Conservation (phyloP, 2,888 invertebrate genomes). For the Neoascia interrupta region DNA sequence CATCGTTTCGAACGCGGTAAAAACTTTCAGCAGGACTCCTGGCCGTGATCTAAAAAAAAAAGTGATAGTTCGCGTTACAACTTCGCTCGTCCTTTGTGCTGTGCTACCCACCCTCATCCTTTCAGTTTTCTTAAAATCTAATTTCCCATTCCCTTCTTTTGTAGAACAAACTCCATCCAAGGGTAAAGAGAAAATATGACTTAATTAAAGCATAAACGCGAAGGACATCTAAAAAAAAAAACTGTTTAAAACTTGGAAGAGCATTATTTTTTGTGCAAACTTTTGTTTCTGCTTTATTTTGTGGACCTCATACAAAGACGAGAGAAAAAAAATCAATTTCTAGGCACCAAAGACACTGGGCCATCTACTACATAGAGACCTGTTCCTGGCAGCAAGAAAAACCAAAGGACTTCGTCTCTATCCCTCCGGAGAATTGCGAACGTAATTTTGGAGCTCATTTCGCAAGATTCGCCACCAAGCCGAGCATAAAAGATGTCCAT, state of each 20-base stretch:
- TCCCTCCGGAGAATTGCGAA: constrained; percentile 2
- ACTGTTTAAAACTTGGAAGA: constrained; percentile 29
- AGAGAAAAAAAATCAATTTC: no score
- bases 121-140: background rate
- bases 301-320: no score
- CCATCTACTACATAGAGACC: background rate
- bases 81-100: background rate
- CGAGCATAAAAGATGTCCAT: constrained; percentile 51
- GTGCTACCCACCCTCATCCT: background rate
- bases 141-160: constrained; percentile 1
- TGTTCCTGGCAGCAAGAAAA: no score
- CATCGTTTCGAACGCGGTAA: constrained; percentile 12
- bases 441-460: constrained; percentile 20
- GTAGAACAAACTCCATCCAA: constrained; percentile 41
- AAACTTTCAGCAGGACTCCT: no score
- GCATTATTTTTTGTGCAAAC: constrained; percentile 21
- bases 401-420: background rate
- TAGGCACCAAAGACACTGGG: no score
- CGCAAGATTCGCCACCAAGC: constrained; percentile 31
- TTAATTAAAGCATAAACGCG: constrained; percentile 50
- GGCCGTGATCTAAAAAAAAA: constrained; percentile 26
- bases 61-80: constrained; percentile 22
- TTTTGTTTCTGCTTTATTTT: no score
- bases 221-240: constrained; percentile 39
- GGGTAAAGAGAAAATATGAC: constrained; percentile 56